phyloP scores from a whole-genome alignment of 1,140 invertebrate genomes.

The Papilio helenus region DNA sequence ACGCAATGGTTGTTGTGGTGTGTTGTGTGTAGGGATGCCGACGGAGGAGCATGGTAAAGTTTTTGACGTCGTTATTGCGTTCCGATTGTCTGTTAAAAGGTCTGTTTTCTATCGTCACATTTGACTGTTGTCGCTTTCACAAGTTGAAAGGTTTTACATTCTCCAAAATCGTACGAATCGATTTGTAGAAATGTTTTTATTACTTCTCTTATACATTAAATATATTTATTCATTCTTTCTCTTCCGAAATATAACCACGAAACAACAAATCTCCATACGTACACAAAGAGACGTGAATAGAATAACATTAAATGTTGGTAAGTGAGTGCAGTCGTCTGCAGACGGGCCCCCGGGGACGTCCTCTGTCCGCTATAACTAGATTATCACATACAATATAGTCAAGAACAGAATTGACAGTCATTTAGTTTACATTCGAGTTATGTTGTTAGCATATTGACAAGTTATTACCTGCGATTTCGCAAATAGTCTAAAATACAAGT shows the following conservation, averaged over 20 bases:
- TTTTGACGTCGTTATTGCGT: not conserved
- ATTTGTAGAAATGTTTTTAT: no score
- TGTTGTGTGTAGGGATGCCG: not conserved
- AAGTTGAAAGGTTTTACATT: not conserved
- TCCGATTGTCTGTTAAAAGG: constrained; percentile 21
- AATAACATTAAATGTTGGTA: constrained; percentile 24
- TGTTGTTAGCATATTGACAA: not conserved
- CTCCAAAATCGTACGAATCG: not conserved
- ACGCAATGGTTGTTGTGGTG: constrained; percentile 27
- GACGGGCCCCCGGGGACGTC: constrained; percentile 12
- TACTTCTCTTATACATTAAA: no score
- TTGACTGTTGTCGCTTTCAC: not conserved
- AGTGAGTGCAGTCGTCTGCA: constrained; percentile 3
- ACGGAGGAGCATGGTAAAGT: not conserved
- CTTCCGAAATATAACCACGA: not conserved
- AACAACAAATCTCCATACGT: constrained; percentile 6
- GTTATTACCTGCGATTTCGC: not conserved
- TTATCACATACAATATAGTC: constrained; percentile 29
- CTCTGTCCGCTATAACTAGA: constrained; percentile 16
- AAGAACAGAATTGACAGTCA: constrained; percentile 18
- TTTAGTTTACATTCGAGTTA: constrained; percentile 4
- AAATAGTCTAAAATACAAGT: not conserved
- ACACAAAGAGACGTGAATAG: constrained; percentile 9
- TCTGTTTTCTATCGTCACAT: not conserved
- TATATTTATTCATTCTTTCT: not conserved